Evolutionary conservation across 2,113 vertebrate genomes (phyloP).

Genomic region (Recurvirostra avosetta): DNA sequence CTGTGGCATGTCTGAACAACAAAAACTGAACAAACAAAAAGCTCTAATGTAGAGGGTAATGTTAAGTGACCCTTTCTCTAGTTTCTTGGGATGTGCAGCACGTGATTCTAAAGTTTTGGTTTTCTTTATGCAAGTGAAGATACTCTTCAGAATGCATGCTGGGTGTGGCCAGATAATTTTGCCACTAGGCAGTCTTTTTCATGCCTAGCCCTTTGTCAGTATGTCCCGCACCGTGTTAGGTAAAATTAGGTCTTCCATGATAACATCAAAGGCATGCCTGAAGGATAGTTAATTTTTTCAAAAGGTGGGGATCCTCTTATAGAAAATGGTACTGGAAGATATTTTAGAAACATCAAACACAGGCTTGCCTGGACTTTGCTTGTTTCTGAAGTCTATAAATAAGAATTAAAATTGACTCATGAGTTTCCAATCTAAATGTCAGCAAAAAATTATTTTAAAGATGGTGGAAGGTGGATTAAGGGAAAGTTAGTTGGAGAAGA

Average conservation of each 20-base stretch:
- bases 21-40: conserved; percentile 23
- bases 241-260: conserved; percentile 70
- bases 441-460: conserved; percentile 58
- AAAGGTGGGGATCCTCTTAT: conserved; percentile 61
- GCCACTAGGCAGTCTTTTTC: conserved; percentile 59
- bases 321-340: conserved; percentile 66
- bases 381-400: conserved; percentile 73
- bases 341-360: conserved; percentile 77
- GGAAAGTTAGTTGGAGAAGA: not conserved
- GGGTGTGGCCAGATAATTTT: conserved; percentile 56
- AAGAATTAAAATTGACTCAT: conserved; percentile 78
- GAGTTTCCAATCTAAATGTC: conserved; percentile 66
- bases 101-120: conserved; percentile 31
- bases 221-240: conserved; percentile 48
- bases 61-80: conserved; percentile 49
- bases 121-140: conserved; percentile 23
- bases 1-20: conserved; percentile 24
- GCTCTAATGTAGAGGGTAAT: not conserved
- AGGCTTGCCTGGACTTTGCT: conserved; percentile 72
- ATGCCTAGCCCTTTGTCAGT: conserved; percentile 60
- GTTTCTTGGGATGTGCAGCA: conserved; percentile 36
- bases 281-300: conserved; percentile 69
- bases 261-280: conserved; percentile 76
- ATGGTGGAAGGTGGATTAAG: conserved; percentile 30
- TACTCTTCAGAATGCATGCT: conserved; percentile 37